phyloP scores from a whole-genome alignment of 2,888 invertebrate species.

The Chymomyza procnemis region DNA sequence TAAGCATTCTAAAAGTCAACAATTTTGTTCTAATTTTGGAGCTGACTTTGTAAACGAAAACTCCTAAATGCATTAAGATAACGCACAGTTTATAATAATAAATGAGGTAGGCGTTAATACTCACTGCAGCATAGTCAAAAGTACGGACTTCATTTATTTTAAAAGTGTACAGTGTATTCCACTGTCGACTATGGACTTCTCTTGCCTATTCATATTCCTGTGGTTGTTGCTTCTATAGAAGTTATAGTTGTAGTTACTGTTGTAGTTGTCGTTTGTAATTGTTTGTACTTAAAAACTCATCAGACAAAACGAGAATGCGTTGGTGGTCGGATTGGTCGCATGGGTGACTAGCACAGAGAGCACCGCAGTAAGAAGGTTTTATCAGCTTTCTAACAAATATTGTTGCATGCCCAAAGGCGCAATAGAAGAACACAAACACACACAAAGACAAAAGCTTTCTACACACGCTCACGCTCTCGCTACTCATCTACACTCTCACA shows the following conservation, averaged over 20 bases:
- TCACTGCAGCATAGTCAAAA: too few relatives aligned
- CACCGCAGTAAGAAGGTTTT: neutral
- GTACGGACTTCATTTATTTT: too few relatives aligned
- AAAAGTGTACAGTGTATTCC: neutral
- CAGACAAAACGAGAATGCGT: slow-evolving; percentile 66
- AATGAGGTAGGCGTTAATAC: too few relatives aligned
- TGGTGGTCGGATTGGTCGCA: slow-evolving; percentile 9
- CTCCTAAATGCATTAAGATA: too few relatives aligned
- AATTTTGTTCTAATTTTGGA: too few relatives aligned
- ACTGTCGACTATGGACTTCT: neutral
- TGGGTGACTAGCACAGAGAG: neutral
- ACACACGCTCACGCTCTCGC: neutral
- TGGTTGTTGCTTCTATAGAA: slow-evolving; percentile 13
- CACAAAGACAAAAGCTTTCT: neutral
- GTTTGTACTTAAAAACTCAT: slow-evolving; percentile 71
- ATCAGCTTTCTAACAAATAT: slow-evolving; percentile 37
- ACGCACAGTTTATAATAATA: too few relatives aligned
- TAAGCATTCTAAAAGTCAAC: too few relatives aligned
- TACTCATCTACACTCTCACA: neutral
- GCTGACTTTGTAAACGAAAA: too few relatives aligned
- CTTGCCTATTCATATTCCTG: slow-evolving; percentile 3
- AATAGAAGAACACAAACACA: slow-evolving; percentile 15
- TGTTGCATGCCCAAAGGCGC: slow-evolving; percentile 44
- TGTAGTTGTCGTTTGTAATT: slow-evolving; percentile 57
- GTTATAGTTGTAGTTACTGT: slow-evolving; percentile 17